Conservation (phyloP, 2,797 vertebrate genomes). For the Salarias fasciatus region DNA sequence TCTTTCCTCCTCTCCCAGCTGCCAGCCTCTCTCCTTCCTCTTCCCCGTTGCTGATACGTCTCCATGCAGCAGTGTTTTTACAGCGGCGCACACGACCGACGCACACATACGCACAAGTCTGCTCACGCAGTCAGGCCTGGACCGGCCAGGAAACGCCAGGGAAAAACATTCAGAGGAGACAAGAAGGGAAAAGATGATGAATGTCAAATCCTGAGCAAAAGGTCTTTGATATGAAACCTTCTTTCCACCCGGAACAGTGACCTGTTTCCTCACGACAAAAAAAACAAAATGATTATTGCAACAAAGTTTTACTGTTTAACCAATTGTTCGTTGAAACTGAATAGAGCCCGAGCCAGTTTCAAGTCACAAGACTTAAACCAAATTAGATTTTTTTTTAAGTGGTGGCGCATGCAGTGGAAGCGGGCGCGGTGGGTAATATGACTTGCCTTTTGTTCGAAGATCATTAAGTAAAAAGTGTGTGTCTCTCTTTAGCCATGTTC, state of each 20-base stretch:
- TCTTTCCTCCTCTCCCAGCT: constrained; percentile 32
- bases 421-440: constrained; percentile 58
- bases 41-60: constrained; percentile 68
- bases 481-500: constrained; percentile 38
- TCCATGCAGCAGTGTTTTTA: constrained; percentile 53
- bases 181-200: constrained; percentile 59
- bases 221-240: constrained; percentile 58
- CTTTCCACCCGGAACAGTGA: constrained; percentile 35
- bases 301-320: constrained; percentile 11
- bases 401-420: constrained; percentile 53
- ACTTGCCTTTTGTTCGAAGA: constrained; percentile 56
- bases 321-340: constrained; percentile 32
- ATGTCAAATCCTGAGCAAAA: constrained; percentile 58
- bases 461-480: constrained; percentile 54
- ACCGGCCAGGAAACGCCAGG: constrained; percentile 66
- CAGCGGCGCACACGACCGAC: constrained; percentile 28
- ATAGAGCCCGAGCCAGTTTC: not conserved
- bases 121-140: constrained; percentile 44
- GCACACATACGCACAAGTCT: constrained; percentile 35
- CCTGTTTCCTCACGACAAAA: constrained; percentile 23
- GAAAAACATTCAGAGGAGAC: constrained; percentile 67
- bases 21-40: constrained; percentile 53
- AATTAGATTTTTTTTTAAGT: constrained; percentile 62
- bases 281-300: constrained; percentile 4
- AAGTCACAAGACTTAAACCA: constrained; percentile 22